Evolutionary conservation across 2,888 invertebrate species (phyloP).

Genomic region (Caenorhabditis auriculariae): DNA sequence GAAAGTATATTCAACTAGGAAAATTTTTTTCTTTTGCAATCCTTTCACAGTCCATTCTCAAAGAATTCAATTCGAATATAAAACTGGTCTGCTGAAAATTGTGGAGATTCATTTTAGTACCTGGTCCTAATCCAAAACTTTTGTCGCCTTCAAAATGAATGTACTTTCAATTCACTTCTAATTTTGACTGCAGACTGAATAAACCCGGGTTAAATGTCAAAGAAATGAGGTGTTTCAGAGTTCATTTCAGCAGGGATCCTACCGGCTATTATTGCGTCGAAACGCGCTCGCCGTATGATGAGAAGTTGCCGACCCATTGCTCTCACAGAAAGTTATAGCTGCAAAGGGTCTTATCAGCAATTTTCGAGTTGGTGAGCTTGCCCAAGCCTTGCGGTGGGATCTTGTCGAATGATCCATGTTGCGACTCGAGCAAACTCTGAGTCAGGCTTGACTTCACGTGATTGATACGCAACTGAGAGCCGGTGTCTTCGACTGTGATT

Average conservation of each 20-base stretch:
- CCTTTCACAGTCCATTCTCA: background rate
- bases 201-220: no score
- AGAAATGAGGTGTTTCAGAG: no score
- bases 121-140: no score
- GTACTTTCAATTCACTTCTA: no score
- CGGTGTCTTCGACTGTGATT: constrained; percentile 56
- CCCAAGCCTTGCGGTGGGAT: no score
- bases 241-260: background rate
- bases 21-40: background rate
- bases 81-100: background rate
- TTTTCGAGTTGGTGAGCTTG: no score
- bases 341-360: no score
- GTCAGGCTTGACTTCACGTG: constrained; percentile 34
- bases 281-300: constrained; percentile 35
- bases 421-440: constrained; percentile 38
- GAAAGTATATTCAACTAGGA: constrained; percentile 7
- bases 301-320: constrained; percentile 41
- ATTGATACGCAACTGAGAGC: constrained; percentile 46
- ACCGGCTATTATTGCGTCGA: constrained; percentile 53
- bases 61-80: constrained; percentile 1
- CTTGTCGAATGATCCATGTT: constrained; percentile 37
- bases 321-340: constrained; percentile 39
- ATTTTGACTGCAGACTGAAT: no score
- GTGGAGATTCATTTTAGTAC: no score
- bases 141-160: no score